Base-by-base conservation (phyloP, 2,888 invertebrate genomes). In the Eristalis arbustorum region DNA sequence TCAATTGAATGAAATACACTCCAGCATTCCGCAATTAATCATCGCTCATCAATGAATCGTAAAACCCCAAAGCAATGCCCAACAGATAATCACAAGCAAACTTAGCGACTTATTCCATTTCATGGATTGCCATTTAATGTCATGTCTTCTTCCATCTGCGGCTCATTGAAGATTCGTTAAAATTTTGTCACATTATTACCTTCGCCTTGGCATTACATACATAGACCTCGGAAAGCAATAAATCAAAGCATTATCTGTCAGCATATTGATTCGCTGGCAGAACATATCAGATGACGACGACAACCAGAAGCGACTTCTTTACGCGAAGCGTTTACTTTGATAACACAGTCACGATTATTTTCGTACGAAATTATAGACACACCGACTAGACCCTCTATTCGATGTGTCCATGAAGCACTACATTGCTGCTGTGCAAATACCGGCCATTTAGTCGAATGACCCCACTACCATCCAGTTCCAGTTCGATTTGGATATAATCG, bases 341-440 rank as follows among this genome's bases (percentile, higher is more conserved):
- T 34, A 84, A 84, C 23, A 31, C 67, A 67, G 75, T 79, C 79
- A 84, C 84, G 79, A 79, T 37, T 69, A 66, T 72, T 78, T 68
- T 68, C 59, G 18, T 37, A 78, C 71, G 13, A 62, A 73, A 73
- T 72, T 79, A 79, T 73, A 72, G 73, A 23, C 67, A 72, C 59
- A 61, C 75, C n/a, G 23, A 40, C 25, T 40, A 72, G 63, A 37
- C 73, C 31, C 61, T 56, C 56, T 42, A 14, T 59, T 8, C 18
- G 49, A 28, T 22, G 66, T 67, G 40, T 67, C 25, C 34, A 34
- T 64, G 37, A 56, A 34, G 37, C 69, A 28, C 28, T 77, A 40
- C 28, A 56, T 49, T 10, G 18, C 49, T 49, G 49, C 8, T 56
- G 61, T 66, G 71, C 71, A 66, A 66, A 74, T 74, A 40, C 49